Percentiles rank a stretch among this genome's conserved stretches.
These are phyloP conservation scores for Leptinotarsa undecemlineata DNA, from an alignment of 1,140 invertebrate genomes.

Conservation along the genomic window DNA sequence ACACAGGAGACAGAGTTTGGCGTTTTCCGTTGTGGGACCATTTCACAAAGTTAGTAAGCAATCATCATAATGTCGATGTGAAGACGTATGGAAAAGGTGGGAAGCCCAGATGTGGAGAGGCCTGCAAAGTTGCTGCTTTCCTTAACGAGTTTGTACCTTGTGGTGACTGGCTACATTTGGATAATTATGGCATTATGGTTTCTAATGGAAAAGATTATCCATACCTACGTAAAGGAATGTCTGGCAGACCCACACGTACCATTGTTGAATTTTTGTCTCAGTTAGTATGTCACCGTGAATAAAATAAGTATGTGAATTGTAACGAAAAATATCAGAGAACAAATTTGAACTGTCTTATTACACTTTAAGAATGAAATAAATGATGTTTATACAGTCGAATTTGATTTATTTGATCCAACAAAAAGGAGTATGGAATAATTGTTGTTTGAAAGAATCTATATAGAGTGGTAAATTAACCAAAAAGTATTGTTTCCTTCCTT, in stretches of 20 bases:
- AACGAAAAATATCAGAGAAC: background rate
- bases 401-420: no score
- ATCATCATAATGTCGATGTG: slow-evolving; percentile 58
- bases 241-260: slow-evolving; percentile 66
- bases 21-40: slow-evolving; percentile 67
- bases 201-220: slow-evolving; percentile 60
- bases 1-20: slow-evolving; percentile 70
- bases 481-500: no score
- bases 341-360: background rate
- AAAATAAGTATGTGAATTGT: slow-evolving; percentile 26
- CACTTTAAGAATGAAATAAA: no score
- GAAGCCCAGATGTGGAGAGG: slow-evolving; percentile 55
- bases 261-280: slow-evolving; percentile 64
- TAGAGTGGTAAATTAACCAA: no score
- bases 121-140: slow-evolving; percentile 73
- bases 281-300: slow-evolving; percentile 57
- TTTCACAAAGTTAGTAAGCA: slow-evolving; percentile 55
- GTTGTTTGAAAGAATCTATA: no score
- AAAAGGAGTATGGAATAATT: no score
- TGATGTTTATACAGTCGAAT: no score
- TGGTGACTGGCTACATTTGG: slow-evolving; percentile 70
- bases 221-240: slow-evolving; percentile 64
- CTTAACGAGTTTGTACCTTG: slow-evolving; percentile 70
- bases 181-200: slow-evolving; percentile 69
- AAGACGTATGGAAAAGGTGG: slow-evolving; percentile 61